A percentile compares a stretch with the other conserved stretches of the same genome.
phyloP scores from a whole-genome alignment of 2,113 vertebrate species.

The Chaetodon trifascialis region DNA sequence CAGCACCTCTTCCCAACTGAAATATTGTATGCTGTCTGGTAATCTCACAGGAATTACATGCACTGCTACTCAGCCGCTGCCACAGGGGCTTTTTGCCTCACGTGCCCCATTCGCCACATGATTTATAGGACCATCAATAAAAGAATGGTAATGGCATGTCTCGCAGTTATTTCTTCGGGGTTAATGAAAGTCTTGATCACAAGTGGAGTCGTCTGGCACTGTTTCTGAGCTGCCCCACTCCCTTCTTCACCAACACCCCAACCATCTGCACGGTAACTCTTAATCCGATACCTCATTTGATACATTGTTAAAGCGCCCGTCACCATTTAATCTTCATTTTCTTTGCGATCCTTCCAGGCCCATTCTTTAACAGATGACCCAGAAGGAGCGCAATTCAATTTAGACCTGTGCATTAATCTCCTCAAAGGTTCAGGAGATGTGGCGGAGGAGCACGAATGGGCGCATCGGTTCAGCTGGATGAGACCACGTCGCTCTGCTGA shows the following conservation, averaged over 20 bases:
- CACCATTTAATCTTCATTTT: slow-evolving; percentile 70
- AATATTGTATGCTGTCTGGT: slow-evolving; percentile 42
- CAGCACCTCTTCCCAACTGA: slow-evolving; percentile 57
- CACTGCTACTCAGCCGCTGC: slow-evolving; percentile 53
- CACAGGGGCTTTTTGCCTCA: slow-evolving; percentile 38
- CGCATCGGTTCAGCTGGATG: slow-evolving; percentile 50
- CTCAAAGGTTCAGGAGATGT: slow-evolving; percentile 32
- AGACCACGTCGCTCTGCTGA: slow-evolving; percentile 42
- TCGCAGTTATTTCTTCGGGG: slow-evolving; percentile 51
- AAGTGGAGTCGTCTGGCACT: slow-evolving; percentile 37
- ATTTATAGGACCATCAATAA: slow-evolving; percentile 67
- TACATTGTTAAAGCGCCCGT: slow-evolving; percentile 34
- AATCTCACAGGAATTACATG: slow-evolving; percentile 52
- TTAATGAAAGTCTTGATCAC: slow-evolving; percentile 72
- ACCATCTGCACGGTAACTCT: slow-evolving; percentile 36
- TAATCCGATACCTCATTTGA: slow-evolving; percentile 47
- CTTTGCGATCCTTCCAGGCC: slow-evolving; percentile 25
- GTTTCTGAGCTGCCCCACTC: slow-evolving; percentile 24
- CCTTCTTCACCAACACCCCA: slow-evolving; percentile 36
- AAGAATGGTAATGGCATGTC: slow-evolving; percentile 39
- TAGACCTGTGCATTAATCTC: slow-evolving; percentile 65
- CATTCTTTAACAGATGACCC: slow-evolving; percentile 54
- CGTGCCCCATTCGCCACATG: slow-evolving; percentile 22
- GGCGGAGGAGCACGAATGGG: slow-evolving; percentile 39
- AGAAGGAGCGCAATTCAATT: slow-evolving; percentile 47